A percentile compares a stretch with the other conserved stretches of the same genome.
Conservation (phyloP, 2,888 invertebrate genomes). For the Gasteruption jaculator region DNA sequence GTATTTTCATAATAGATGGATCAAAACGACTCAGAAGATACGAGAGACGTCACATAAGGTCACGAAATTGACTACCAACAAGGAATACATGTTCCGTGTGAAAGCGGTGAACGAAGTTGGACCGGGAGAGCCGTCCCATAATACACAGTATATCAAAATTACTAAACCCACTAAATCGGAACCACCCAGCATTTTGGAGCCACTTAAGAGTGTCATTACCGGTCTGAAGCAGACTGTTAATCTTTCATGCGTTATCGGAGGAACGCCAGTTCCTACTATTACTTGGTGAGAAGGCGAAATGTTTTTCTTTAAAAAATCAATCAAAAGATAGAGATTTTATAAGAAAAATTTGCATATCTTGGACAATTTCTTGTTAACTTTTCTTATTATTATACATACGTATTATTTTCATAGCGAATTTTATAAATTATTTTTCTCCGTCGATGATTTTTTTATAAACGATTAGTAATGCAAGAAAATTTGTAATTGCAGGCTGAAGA, state of each 20-base stretch:
- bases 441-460: too few species aligned
- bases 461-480: too few species aligned
- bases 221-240: slow-evolving; percentile 72
- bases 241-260: slow-evolving; percentile 72
- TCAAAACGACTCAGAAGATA: slow-evolving; percentile 60
- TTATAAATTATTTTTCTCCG: too few species aligned
- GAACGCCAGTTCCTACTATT: slow-evolving; percentile 74
- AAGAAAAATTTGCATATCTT: too few species aligned
- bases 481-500: slow-evolving; percentile 54
- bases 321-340: background rate
- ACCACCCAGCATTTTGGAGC: slow-evolving; percentile 78
- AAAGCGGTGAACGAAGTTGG: slow-evolving; percentile 76
- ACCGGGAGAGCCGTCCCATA: slow-evolving; percentile 65
- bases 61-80: slow-evolving; percentile 59
- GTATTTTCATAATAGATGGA: slow-evolving; percentile 58
- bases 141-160: slow-evolving; percentile 61
- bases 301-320: slow-evolving; percentile 1
- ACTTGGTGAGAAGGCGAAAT: slow-evolving; percentile 74
- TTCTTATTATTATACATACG: too few species aligned
- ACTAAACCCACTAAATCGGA: slow-evolving; percentile 60
- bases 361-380: too few species aligned
- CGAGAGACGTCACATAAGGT: slow-evolving; percentile 64
- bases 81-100: slow-evolving; percentile 70
- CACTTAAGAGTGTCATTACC: slow-evolving; percentile 68
- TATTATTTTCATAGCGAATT: too few species aligned